Evolutionary conservation across 2,888 invertebrate genomes (phyloP).

Genomic region (Pristionchus entomophagus): DNA sequence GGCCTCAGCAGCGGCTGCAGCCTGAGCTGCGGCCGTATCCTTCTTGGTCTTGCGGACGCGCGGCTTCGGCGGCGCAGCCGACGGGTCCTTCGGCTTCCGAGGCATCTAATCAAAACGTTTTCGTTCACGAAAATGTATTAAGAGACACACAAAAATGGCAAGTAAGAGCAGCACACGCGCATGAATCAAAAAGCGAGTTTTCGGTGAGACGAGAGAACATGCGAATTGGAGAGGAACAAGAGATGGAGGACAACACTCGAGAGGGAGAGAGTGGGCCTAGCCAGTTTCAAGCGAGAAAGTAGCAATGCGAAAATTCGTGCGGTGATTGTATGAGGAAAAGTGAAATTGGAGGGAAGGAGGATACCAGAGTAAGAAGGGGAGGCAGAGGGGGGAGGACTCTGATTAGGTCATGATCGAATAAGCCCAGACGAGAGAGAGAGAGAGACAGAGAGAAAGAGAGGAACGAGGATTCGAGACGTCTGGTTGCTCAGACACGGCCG

Average conservation of each 20-base stretch:
- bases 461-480: background rate
- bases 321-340: background rate
- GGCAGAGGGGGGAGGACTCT: background rate
- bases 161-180: background rate
- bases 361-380: conserved; percentile 26
- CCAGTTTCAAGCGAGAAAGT: conserved; percentile 35
- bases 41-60: conserved; percentile 64
- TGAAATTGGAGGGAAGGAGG: conserved; percentile 34
- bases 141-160: background rate
- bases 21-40: conserved; percentile 52
- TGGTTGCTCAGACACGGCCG: background rate
- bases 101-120: conserved; percentile 54
- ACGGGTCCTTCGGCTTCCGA: conserved; percentile 59
- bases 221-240: conserved; percentile 1
- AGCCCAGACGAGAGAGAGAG: conserved; percentile 17
- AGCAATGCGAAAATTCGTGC: background rate
- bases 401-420: conserved; percentile 38
- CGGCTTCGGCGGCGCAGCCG: conserved; percentile 56
- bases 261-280: conserved; percentile 24
- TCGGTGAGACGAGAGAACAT: background rate
- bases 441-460: background rate
- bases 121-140: background rate
- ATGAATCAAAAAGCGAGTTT: conserved; percentile 43
- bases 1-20: background rate
- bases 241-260: conserved; percentile 6